Conservation (phyloP, 2,888 invertebrate species). For the Pteria penguin region DNA sequence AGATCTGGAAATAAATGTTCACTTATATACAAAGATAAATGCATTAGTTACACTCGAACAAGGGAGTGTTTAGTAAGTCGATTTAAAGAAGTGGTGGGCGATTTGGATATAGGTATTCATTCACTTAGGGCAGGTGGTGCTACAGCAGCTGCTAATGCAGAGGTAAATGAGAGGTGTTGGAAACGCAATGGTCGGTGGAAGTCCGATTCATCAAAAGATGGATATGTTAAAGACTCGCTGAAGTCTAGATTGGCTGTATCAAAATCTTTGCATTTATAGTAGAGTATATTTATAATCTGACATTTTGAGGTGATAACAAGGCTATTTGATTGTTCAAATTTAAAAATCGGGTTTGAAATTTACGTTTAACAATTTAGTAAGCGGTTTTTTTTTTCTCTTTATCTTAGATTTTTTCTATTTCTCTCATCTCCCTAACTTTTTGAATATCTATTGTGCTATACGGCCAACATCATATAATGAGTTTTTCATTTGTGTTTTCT, state of each 20-base stretch:
- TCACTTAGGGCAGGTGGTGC: not conserved
- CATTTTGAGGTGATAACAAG: too few relatives aligned
- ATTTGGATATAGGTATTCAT: not conserved
- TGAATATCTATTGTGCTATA: too few relatives aligned
- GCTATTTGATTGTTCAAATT: too few relatives aligned
- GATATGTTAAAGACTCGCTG: not conserved
- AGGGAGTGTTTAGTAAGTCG: too few relatives aligned
- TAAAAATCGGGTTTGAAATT: too few relatives aligned
- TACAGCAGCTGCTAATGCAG: not conserved
- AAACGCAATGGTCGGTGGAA: not conserved
- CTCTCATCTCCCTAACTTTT: too few relatives aligned
- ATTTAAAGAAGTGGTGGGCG: not conserved
- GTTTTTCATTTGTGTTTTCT: too few relatives aligned
- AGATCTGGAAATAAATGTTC: not conserved
- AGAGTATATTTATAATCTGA: too few relatives aligned
- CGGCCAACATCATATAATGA: too few relatives aligned
- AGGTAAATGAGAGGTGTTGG: not conserved
- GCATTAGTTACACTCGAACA: conserved; percentile 9
- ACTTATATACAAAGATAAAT: conserved; percentile 12
- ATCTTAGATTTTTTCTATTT: too few relatives aligned
- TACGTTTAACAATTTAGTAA: too few relatives aligned
- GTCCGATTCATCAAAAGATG: not conserved
- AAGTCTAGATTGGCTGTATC: not conserved
- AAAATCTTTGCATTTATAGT: not conserved
- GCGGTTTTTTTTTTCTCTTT: too few relatives aligned